These are phyloP conservation scores for Actinia equina DNA, from an alignment of 64 coral and sea anemone species.

Conservation along the genomic window DNA sequence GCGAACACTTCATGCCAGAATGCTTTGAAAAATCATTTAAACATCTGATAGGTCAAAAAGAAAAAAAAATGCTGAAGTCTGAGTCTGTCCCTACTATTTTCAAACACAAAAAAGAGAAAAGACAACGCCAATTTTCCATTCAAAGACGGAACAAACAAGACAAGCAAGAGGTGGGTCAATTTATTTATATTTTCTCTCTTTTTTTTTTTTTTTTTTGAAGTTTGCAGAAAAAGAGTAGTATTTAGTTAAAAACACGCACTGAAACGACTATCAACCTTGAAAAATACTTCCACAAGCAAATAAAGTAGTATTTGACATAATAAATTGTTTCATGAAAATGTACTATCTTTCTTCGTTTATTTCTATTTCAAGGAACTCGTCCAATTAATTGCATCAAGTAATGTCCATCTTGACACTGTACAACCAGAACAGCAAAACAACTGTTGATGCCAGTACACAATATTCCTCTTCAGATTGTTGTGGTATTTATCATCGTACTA, in stretches of 20 bases:
- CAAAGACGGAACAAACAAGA: conserved; percentile 34
- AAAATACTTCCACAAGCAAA: too few relatives aligned
- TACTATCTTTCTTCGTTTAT: too few relatives aligned
- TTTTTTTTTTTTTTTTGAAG: too few relatives aligned
- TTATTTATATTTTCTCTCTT: too few relatives aligned
- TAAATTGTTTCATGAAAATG: too few relatives aligned
- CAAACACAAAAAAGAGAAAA: conserved; percentile 14
- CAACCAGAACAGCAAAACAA: too few relatives aligned
- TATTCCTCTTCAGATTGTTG: conserved; percentile 40
- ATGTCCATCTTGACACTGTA: conserved; percentile 4
- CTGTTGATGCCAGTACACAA: conserved; percentile 42
- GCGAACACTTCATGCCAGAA: conserved; percentile 40
- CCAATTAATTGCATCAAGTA: too few relatives aligned
- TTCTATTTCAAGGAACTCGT: too few relatives aligned
- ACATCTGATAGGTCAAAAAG: conserved; percentile 43
- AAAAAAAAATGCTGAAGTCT: conserved; percentile 31
- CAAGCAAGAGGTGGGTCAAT: conserved; percentile 30
- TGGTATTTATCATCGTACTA: conserved; percentile 33
- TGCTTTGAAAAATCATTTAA: conserved; percentile 54
- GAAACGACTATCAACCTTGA: too few relatives aligned
- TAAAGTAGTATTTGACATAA: too few relatives aligned
- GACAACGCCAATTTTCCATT: conserved; percentile 21
- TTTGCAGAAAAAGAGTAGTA: too few relatives aligned
- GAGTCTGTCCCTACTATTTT: conserved; percentile 38
- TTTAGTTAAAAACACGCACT: too few relatives aligned